Base-by-base conservation (phyloP, 2,113 vertebrate genomes). In the Glareola pratincola region DNA sequence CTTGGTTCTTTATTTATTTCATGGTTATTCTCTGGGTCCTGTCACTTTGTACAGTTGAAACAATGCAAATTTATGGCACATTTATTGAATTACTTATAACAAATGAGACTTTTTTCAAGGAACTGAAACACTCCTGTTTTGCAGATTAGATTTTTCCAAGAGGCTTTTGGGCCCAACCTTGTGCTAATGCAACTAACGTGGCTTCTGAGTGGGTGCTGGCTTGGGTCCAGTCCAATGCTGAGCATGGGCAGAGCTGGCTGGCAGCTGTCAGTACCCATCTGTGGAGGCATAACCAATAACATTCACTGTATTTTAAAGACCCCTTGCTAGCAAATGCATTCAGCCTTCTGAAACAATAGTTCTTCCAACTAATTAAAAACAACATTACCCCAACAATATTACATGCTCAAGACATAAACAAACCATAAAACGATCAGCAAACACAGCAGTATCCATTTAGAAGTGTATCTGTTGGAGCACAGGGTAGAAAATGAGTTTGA, bases 271-370 rank as follows among this genome's bases (percentile, higher is more conserved):
- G 84, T 81, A 87, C 94, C 94, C 92, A 94, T 94, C 93, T 95
- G 91, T 43, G 66, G 45, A 85, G 69, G 47, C 93, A 85, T 64
- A 96, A 89, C 84, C 90, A 87, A 4, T 39, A 94, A 68, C 51
- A 82, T 53, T 68, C 60, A 32, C 18, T 84, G 81, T 64, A 18
- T 87, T 93, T 82, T 60, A 72, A 89, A 89, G 91, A 85, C 48
- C 43, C 53, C 87, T 95, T 81, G 77, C 91, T 95, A 89, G 77
- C 69, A 96, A 95, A 94, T 54, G 73, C 48, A 60, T 75, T 89
- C 77, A 88, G 73, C 78, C 66, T 95, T 93, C 93, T 94, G 93
- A 97, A 96, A 96, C 84, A 97, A 95, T 96, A 76, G 51, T 78
- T 93, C 81, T 88, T 94, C 91, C 69, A 85, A 48, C 84, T 96